Base-by-base conservation (phyloP, 2,113 vertebrate species). In the Pseudopodoces humilis region DNA sequence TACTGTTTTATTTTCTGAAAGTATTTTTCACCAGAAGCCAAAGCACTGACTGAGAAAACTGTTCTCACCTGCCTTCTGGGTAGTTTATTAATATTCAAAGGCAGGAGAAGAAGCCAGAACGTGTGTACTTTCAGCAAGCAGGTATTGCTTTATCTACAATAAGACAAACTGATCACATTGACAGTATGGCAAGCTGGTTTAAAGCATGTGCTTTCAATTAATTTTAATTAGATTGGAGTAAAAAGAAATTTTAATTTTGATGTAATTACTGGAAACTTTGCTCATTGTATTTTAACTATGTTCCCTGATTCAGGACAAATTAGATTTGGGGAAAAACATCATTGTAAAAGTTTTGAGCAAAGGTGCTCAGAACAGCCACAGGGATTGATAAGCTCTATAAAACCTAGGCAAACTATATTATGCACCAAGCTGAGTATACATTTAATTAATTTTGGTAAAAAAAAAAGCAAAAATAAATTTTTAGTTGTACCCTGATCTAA, bases 171-270 rank as follows among this genome's bases (percentile, higher is more conserved):
- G 93, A 93, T 89, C 84, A 89, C 41, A 7, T 62, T 95, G 95
- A 90, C 71, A 81, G 71, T 64, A 80, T 79, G 76, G 86, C 67
- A 93, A 72, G 20, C n/a, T 78, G 68, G 72, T 77, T 84, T 91
- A 89, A 94, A 94, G 33, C 9, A 25, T 47, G 15, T 67, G 55
- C 52, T 76, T 97, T 95, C 88, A 92, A 92, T 96, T 92, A 95
- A 92, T 91, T 97, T 92, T 92, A 95, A 96, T 95, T 90, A 90
- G 83, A 77, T 74, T 90, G 27, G 35, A 76, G 62, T 77, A 94
- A 95, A 92, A 94, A 43, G 37, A 92, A 88, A 94, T 88, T 95
- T 91, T 82, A 90, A 95, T 95, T 94, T 90, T 88, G 67, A 89
- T 90, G 68, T 55, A 65, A 94, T 39, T 83, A 60, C 49, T 43